Percentiles rank a stretch among this genome's conserved stretches.
Evolutionary conservation across 2,888 invertebrate species (phyloP).

Genomic region (Limnephilus marmoratus): DNA sequence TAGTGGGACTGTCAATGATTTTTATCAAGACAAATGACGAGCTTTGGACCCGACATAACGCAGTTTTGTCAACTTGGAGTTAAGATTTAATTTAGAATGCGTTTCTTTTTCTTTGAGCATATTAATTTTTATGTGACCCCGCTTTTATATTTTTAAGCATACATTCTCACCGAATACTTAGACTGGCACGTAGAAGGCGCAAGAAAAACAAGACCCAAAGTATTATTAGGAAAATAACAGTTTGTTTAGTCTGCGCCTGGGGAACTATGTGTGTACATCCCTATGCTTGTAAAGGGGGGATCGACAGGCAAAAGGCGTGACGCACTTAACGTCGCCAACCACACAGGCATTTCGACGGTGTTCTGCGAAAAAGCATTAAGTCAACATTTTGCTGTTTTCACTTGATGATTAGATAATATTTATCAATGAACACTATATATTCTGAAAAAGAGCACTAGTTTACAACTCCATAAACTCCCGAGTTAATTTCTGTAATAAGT

Average conservation of each 20-base stretch:
- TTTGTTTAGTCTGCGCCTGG: neutral
- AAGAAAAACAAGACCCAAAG: constrained; percentile 8
- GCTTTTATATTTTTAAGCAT: neutral
- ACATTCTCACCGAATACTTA: neutral
- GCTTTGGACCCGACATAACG: too few species aligned
- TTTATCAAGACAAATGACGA: too few species aligned
- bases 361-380: neutral
- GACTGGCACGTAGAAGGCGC: neutral
- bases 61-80: neutral
- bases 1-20: too few species aligned
- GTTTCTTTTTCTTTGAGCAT: too few species aligned
- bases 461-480: too few species aligned
- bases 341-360: neutral
- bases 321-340: neutral
- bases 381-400: neutral
- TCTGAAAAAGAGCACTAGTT: too few species aligned
- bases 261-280: neutral
- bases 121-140: neutral
- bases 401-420: too few species aligned
- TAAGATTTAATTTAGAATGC: too few species aligned
- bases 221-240: constrained; percentile 10
- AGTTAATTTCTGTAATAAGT: too few species aligned
- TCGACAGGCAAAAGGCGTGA: constrained; percentile 42
- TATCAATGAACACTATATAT: too few species aligned
- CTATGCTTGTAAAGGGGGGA: neutral